Base-by-base conservation (phyloP, 2,797 vertebrate species). In the Bufotes viridis region DNA sequence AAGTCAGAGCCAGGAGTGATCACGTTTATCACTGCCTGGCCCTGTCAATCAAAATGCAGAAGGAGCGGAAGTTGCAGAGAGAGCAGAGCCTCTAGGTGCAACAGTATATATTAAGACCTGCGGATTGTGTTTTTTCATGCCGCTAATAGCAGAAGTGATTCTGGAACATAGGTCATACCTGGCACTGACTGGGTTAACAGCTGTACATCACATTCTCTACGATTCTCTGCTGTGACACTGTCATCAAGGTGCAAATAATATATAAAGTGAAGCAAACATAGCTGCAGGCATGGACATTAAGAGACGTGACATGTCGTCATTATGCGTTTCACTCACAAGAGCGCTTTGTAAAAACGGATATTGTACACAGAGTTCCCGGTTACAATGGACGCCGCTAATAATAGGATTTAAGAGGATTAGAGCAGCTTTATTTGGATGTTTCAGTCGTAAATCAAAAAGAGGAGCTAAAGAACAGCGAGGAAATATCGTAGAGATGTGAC, bases 261-360 rank as follows among this genome's bases (percentile, higher is more conserved):
- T 87, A 63, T 61, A 60, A 74, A 75, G 57, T 75, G 75, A 86
- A 72, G 57, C 65, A 81, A 24, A 81, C 34, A 82, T 82, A 78
- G 86, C 86, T 72, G 34, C 49, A n/a, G 70, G 86, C 80, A 51
- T 34, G 70, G 78, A 82, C 86, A 69, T 82, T 82, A 34, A 11
- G 18, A 57, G 81, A 87, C 82, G 24, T 87, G 80, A 82, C 70
- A 82, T 82, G 72, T 82, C 80, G 81, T 78, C 70, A 87, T 82
- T 78, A 55, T 24, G 58, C 53, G 22, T 65, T 58, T 82, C 58
- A 76, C 58, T 82, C 86, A 75, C 70, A 81, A 81, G 70, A 63
- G 53, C 24, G 53, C 65, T 53, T 87, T 87, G 65, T 87, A 75
- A 26, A 24, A 81, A 60, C 22, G 22, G 22, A 61, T 70, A 87